Conservation (phyloP, 1,140 invertebrate species). For the Hylaeus anthracinus region DNA sequence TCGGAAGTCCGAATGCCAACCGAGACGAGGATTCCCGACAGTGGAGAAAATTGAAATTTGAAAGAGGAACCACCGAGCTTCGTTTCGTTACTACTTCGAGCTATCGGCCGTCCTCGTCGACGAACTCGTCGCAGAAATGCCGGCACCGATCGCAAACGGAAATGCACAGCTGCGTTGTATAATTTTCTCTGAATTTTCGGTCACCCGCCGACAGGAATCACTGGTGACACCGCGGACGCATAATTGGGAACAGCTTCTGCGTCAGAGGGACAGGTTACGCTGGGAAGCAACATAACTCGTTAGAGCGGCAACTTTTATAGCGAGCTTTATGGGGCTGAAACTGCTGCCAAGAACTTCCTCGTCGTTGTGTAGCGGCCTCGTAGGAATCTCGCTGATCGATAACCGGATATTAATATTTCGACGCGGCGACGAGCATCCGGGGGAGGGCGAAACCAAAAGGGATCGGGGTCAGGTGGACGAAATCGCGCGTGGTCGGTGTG, state of each 20-base stretch:
- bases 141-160: conserved; percentile 14
- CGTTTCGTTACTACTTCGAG: too few species aligned
- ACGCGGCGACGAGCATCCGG: too few species aligned
- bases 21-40: too few species aligned
- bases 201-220: not conserved
- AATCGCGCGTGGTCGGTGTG: too few species aligned
- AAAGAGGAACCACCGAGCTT: too few species aligned
- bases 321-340: conserved; percentile 10
- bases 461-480: conserved; percentile 4
- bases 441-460: conserved; percentile 1
- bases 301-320: not conserved
- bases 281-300: not conserved
- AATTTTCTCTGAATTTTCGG: not conserved
- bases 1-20: too few species aligned
- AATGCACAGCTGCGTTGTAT: conserved; percentile 11
- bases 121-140: not conserved
- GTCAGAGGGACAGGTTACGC: conserved; percentile 2
- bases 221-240: not conserved
- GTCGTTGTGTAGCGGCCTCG: not conserved
- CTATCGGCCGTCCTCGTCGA: not conserved
- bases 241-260: conserved; percentile 26
- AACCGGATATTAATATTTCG: conserved; percentile 27
- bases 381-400: conserved; percentile 9
- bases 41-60: not conserved
- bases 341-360: conserved; percentile 5